phyloP scores from a whole-genome alignment of 2,888 invertebrate species.

The Thera britannica region DNA sequence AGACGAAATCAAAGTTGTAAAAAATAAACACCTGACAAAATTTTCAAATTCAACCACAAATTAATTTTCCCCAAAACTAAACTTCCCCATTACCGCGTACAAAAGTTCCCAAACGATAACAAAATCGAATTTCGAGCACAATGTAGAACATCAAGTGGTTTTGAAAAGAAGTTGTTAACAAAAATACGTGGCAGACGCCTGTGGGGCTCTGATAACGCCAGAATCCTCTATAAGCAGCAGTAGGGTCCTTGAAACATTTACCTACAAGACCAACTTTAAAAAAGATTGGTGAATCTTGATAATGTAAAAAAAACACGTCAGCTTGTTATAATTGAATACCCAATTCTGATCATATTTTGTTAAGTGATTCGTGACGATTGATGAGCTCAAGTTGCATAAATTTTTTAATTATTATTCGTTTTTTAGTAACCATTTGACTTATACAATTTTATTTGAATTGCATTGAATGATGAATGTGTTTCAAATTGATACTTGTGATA shows the following conservation, averaged over 20 bases:
- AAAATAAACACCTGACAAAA: constrained; percentile 12
- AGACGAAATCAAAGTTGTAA: not conserved
- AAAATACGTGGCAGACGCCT: constrained; percentile 76
- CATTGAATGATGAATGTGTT: too few species aligned
- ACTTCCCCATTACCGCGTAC: constrained; percentile 29
- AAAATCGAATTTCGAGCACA: constrained; percentile 47
- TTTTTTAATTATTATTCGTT: too few species aligned
- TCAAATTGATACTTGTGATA: too few species aligned
- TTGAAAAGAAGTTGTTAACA: constrained; percentile 83
- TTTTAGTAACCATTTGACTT: too few species aligned
- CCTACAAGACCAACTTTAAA: constrained; percentile 19
- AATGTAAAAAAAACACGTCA: not conserved
- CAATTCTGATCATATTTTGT: too few species aligned
- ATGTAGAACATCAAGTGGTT: constrained; percentile 64
- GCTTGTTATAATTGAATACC: too few species aligned
- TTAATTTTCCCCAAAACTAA: constrained; percentile 32
- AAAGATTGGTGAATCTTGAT: constrained; percentile 14
- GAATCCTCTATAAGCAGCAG: constrained; percentile 54
- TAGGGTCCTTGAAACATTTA: constrained; percentile 1
- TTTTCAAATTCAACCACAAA: constrained; percentile 9
- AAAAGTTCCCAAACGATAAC: constrained; percentile 35
- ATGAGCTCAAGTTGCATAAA: too few species aligned
- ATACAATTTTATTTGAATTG: too few species aligned
- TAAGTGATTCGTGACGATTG: too few species aligned
- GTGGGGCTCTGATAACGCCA: constrained; percentile 74